Percentiles rank a stretch among this genome's conserved stretches.
Conservation (phyloP, 2,888 invertebrate species). For the Desoria tigrina region DNA sequence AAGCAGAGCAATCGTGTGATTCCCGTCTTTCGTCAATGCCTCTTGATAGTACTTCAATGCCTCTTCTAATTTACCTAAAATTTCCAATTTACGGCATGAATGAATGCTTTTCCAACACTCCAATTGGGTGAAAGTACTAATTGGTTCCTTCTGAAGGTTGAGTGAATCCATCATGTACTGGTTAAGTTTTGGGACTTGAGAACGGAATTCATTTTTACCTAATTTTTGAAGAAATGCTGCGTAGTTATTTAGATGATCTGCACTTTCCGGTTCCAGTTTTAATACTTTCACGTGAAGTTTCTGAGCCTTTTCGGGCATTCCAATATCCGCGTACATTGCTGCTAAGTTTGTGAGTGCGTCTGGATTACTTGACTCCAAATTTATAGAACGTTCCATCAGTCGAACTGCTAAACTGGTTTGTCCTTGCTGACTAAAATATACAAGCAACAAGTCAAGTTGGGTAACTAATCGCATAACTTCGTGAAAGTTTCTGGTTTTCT, state of each 20-base stretch:
- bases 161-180: no score
- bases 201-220: conserved; percentile 34
- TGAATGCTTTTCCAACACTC: no score
- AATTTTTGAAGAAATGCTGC: conserved; percentile 70
- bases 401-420: conserved; percentile 49
- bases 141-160: no score
- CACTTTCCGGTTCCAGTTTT: conserved; percentile 66
- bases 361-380: conserved; percentile 50
- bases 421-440: conserved; percentile 50
- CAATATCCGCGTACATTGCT: conserved; percentile 52
- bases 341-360: conserved; percentile 53
- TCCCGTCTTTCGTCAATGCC: conserved; percentile 61
- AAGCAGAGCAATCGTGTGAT: conserved; percentile 63
- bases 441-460: no score
- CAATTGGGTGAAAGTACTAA: neutral
- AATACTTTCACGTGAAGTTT: conserved; percentile 50
- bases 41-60: conserved; percentile 63
- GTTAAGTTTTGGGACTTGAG: no score
- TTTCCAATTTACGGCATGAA: conserved; percentile 19
- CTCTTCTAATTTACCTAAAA: conserved; percentile 61
- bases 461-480: no score
- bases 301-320: conserved; percentile 47
- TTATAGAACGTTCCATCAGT: conserved; percentile 52
- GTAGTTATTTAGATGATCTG: conserved; percentile 70
- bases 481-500: no score